phyloP scores from a whole-genome alignment of 1,140 invertebrate genomes.

The Nasonia longicornis region DNA sequence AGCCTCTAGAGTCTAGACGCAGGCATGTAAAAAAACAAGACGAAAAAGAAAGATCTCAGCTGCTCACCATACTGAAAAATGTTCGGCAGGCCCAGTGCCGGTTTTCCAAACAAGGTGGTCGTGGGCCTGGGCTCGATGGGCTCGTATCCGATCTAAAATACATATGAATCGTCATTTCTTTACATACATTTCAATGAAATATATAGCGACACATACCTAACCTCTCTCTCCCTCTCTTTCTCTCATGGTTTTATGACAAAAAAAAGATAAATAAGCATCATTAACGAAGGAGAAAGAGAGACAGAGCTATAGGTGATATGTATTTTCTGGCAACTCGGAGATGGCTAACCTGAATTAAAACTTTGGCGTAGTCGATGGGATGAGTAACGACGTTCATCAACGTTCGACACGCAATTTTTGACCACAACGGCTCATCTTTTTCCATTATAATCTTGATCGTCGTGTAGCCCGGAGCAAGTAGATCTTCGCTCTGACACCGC shows the following conservation, averaged over 20 bases:
- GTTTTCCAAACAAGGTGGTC: conserved; percentile 81
- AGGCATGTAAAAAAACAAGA: background rate
- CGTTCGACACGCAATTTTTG: conserved; percentile 56
- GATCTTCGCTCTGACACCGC: conserved; percentile 1
- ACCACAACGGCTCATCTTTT: conserved; percentile 57
- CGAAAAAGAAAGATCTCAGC: conserved; percentile 20
- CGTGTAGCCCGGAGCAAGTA: background rate
- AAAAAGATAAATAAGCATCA: background rate
- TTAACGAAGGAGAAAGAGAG: background rate
- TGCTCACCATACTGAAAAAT: conserved; percentile 85
- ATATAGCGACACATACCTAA: background rate
- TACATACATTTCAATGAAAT: background rate
- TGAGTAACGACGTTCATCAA: conserved; percentile 74
- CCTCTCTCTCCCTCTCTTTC: background rate
- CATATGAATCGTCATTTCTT: conserved; percentile 40
- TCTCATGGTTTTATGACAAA: background rate
- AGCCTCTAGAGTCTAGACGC: background rate
- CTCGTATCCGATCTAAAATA: conserved; percentile 83
- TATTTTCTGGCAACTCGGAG: background rate
- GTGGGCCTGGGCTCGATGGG: conserved; percentile 82
- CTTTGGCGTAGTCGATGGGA: conserved; percentile 86
- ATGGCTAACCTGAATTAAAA: conserved; percentile 77
- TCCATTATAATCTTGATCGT: conserved; percentile 51
- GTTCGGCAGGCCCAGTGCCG: conserved; percentile 85
- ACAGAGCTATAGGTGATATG: background rate